Base-by-base conservation (phyloP, 2,888 invertebrate genomes). In the Microctonus brassicae region DNA sequence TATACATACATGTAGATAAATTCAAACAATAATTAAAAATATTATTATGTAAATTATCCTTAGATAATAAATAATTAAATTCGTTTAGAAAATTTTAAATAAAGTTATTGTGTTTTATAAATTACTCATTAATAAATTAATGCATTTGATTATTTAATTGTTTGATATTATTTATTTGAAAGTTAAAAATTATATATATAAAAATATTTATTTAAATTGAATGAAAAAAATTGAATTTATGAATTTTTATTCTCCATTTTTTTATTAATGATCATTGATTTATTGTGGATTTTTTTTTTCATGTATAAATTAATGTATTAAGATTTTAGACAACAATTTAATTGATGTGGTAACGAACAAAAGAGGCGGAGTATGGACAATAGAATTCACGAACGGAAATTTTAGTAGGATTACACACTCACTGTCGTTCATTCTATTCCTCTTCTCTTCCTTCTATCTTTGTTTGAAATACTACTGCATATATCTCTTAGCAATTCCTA, bases 401-500 rank as follows among this genome's bases (percentile, higher is more conserved):
- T 20, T n/a, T 1, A 47, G 47, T 7, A 17, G 47, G 47, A 47
- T 47, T 47, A 47, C 17, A 47, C n/a, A n/a, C n/a, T n/a, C n/a
- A n/a, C n/a, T n/a, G n/a, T n/a, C n/a, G n/a, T 47, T n/a, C 20
- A 47, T 47, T 17, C 17, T 47, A 7, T n/a, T 17, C 17, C 47
- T 47, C 7, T 29, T 29, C 29, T 29, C 7, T 29, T 29, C 29
- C 7, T 7, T 29, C 29, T 47, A n/a, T 47, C 17, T n/a, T 0
- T 47, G 39, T 39, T 39, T 39, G 39, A n/a, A 39, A 39, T 39
- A 39, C n/a, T n/a, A 39, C 17, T 3, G 6, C 1, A 47, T 47
- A 47, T 34, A 33, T 60, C 22, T 34, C 34, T 34, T 22, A 62
- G 24, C 26, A 11, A 62, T 62, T 62, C 26, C 62, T 62, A 62